Conservation (phyloP, 2,888 invertebrate genomes). For the Buathra laborator region DNA sequence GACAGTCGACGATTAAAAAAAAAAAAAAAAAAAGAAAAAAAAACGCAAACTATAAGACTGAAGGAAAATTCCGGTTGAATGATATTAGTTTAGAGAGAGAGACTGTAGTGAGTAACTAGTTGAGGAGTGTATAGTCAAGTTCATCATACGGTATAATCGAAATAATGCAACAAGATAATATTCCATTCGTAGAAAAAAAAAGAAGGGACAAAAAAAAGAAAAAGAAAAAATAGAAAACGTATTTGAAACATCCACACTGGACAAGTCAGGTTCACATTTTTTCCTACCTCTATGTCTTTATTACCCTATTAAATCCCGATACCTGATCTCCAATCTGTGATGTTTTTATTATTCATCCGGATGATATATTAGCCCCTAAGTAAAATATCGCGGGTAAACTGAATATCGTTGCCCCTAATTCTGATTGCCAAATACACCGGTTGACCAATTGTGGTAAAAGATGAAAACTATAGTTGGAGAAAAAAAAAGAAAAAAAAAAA, state of each 20-base stretch:
- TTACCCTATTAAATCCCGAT: constrained; percentile 69
- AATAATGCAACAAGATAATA: constrained; percentile 20
- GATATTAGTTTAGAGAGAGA: constrained; percentile 62
- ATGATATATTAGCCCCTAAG: constrained; percentile 28
- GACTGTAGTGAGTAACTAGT: constrained; percentile 26
- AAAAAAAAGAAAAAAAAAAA: background rate
- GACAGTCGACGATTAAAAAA: constrained; percentile 51
- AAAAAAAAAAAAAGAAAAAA: background rate
- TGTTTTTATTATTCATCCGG: constrained; percentile 71
- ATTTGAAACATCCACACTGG: constrained; percentile 19
- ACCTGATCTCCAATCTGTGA: constrained; percentile 80
- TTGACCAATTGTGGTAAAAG: constrained; percentile 5
- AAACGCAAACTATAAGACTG: constrained; percentile 71
- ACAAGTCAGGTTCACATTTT: constrained; percentile 30
- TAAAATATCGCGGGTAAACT: background rate
- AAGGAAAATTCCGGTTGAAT: constrained; percentile 68
- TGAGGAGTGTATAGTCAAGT: constrained; percentile 49
- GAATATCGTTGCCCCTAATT: constrained; percentile 37
- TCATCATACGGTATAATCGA: constrained; percentile 37
- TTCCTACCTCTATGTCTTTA: constrained; percentile 30
- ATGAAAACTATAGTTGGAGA: background rate
- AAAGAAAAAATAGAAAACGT: background rate
- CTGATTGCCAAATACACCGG: constrained; percentile 59
- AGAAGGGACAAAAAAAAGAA: background rate
- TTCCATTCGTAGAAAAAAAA: constrained; percentile 21